These are phyloP conservation scores for Cotesia typhae DNA, from an alignment of 1,140 invertebrate genomes.

Conservation along the genomic window DNA sequence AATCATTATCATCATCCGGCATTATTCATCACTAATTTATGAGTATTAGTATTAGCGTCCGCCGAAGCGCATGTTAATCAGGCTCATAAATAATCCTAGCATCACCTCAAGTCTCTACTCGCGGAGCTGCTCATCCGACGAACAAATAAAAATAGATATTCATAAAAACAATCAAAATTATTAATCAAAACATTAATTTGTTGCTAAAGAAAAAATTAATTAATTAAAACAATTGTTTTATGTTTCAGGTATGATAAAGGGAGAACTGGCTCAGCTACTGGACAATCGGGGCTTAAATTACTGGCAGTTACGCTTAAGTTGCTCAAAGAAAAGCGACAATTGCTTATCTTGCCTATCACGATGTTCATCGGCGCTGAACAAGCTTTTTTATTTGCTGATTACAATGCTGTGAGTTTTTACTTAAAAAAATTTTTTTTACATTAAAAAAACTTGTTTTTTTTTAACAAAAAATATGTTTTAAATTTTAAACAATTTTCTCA, in stretches of 20 bases:
- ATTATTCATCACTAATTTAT: neutral
- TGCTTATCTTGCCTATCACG: conserved; percentile 90
- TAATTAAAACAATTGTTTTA: too few relatives aligned
- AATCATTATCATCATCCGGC: too few relatives aligned
- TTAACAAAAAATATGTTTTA: too few relatives aligned
- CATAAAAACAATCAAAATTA: too few relatives aligned
- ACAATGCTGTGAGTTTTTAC: conserved; percentile 76
- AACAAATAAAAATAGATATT: too few relatives aligned
- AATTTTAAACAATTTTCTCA: too few relatives aligned
- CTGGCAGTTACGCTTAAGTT: conserved; percentile 83
- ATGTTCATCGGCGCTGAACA: conserved; percentile 94
- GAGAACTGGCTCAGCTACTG: conserved; percentile 52
- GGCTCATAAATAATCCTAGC: conserved; percentile 8
- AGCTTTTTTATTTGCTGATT: conserved; percentile 90
- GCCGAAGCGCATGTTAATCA: neutral
- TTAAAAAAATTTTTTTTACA: neutral
- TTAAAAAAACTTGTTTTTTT: too few relatives aligned
- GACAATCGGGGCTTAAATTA: conserved; percentile 70
- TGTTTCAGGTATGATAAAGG: conserved; percentile 61
- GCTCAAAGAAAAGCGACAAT: conserved; percentile 78
- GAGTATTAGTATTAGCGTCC: neutral
- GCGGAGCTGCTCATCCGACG: too few relatives aligned
- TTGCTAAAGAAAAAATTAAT: too few relatives aligned
- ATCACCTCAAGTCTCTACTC: neutral
- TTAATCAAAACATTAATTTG: too few relatives aligned